These are phyloP conservation scores for Automeris io DNA, from an alignment of 2,888 invertebrate species.

Conservation along the genomic window DNA sequence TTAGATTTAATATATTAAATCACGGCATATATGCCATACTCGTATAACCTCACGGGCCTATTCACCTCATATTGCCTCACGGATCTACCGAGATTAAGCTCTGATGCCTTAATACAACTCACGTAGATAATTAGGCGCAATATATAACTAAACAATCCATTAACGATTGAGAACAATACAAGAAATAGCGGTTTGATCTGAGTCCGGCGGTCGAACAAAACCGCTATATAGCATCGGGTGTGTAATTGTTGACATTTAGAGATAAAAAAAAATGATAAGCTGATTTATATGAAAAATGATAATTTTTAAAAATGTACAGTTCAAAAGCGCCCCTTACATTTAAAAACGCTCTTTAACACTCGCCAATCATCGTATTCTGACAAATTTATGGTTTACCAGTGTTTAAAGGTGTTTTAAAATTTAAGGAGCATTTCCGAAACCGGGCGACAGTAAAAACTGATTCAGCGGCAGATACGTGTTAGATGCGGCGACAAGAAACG, in stretches of 20 bases:
- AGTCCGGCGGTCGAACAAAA: conserved; percentile 9
- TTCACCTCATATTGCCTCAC: neutral
- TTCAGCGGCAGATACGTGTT: too few species aligned
- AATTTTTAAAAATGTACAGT: neutral
- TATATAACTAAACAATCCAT: conserved; percentile 53
- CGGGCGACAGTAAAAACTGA: too few species aligned
- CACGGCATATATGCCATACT: too few species aligned
- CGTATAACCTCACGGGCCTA: conserved; percentile 15
- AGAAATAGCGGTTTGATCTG: conserved; percentile 15
- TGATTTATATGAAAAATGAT: neutral
- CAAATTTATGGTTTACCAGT: too few species aligned
- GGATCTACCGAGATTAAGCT: neutral
- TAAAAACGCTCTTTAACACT: too few species aligned
- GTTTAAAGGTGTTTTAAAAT: too few species aligned
- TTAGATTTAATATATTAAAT: too few species aligned
- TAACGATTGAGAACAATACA: conserved; percentile 31
- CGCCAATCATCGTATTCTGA: too few species aligned
- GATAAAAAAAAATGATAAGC: too few species aligned
- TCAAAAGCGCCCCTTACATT: too few species aligned
- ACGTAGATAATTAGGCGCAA: conserved; percentile 42
- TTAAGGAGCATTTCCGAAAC: too few species aligned
- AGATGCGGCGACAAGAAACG: too few species aligned
- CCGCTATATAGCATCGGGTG: conserved; percentile 12
- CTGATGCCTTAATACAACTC: neutral
- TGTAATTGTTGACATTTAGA: conserved; percentile 16